Base-by-base conservation (phyloP, 2,888 invertebrate species). In the Mythimna vitellina region DNA sequence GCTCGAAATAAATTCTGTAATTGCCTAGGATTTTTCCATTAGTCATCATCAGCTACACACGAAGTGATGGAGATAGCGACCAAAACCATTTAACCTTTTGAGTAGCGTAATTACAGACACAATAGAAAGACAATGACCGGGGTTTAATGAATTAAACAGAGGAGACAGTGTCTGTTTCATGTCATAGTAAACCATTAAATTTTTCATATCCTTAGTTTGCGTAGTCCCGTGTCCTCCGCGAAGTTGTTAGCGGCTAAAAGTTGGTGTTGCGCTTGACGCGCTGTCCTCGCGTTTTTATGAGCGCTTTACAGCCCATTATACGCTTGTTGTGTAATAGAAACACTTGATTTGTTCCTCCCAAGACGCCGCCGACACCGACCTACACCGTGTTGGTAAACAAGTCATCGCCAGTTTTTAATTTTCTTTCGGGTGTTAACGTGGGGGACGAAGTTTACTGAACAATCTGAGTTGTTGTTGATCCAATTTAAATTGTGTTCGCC, bases 281-380 rank as follows among this genome's bases (percentile, higher is more conserved):
- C 63, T 80, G 77, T 85, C 78, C 63, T 81, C 84, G 81, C 81
- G 80, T 80, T 85, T 87, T 87, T 87, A 87, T 79, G 81, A 81
- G 72, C 87, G 80, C 78, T 88, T 88, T 88, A 88, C 88, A 87
- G 85, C 88, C 82, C 85, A 85, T 88, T 83, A 80, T 78, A 82
- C 79, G 75, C 75, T 86, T 87, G 88, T 87, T 86, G 87, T 86
- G 88, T 84, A 78, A 86, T 80, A 86, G 79, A 79, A 76, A 76
- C 84, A 75, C 86, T 82, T 82, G 77, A 84, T 84, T 82, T 81
- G 86, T 85, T 81, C 84, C 74, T 80, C 80, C 82, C 78, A n/a
- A 70, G 82, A 68, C 82, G 69, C 58, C 62, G 35, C 29, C 29
- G 51, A 12, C 53, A 17, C 32, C 32, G 63, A 32, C 51, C 67